Evolutionary conservation across 2,113 vertebrate genomes (phyloP).

Genomic region (Hemicordylus capensis): DNA sequence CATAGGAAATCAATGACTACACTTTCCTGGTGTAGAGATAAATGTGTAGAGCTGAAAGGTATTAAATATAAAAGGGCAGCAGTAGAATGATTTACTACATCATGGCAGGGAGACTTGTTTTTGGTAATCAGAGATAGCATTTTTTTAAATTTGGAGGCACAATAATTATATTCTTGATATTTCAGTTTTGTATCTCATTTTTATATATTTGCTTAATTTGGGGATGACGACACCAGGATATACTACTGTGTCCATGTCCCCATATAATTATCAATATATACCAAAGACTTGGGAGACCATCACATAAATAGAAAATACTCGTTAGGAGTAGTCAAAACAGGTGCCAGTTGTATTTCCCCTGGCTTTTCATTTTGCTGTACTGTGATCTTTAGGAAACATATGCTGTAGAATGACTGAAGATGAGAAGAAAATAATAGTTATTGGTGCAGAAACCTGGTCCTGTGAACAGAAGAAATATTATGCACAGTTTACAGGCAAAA

Average conservation of each 20-base stretch:
- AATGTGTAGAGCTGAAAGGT: constrained; percentile 73
- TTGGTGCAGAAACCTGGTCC: neutral
- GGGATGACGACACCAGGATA: constrained; percentile 47
- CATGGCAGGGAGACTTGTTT: constrained; percentile 66
- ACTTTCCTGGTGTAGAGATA: constrained; percentile 79
- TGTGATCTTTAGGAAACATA: constrained; percentile 32
- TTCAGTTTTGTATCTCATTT: constrained; percentile 41
- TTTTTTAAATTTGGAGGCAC: constrained; percentile 61
- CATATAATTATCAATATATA: neutral
- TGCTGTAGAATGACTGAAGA: constrained; percentile 44
- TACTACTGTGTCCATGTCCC: neutral
- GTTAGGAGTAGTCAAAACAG: constrained; percentile 55
- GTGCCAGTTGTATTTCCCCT: constrained; percentile 46
- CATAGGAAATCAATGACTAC: constrained; percentile 92
- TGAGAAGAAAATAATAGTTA: neutral
- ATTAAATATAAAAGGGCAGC: constrained; percentile 79
- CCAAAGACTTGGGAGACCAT: constrained; percentile 18
- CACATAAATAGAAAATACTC: constrained; percentile 33
- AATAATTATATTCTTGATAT: constrained; percentile 47
- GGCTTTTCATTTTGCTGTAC: constrained; percentile 58
- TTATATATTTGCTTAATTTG: constrained; percentile 29
- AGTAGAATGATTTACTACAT: constrained; percentile 72
- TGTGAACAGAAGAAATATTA: constrained; percentile 7
- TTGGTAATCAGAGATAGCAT: constrained; percentile 65
- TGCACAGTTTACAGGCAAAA: constrained; percentile 33